A percentile compares a stretch with the other conserved stretches of the same genome.
Conservation (phyloP, 2,113 vertebrate species). For the Lampris megalopsis region DNA sequence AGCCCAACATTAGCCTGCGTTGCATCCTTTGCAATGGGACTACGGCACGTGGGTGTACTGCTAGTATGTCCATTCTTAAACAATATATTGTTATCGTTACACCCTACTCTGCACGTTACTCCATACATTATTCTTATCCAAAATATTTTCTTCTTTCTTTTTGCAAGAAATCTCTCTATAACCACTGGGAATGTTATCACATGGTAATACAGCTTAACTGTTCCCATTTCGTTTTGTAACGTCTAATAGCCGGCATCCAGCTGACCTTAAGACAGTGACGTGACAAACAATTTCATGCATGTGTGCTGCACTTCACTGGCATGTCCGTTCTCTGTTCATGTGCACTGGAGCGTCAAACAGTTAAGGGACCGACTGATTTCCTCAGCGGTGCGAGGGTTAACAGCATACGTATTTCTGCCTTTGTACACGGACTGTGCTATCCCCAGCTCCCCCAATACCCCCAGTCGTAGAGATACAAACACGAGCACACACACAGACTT, state of each 20-base stretch:
- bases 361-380: conserved; percentile 56
- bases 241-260: conserved; percentile 11
- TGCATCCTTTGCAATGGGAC: no score
- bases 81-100: no score
- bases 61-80: no score
- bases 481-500: background rate
- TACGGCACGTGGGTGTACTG: no score
- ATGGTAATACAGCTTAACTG: conserved; percentile 18
- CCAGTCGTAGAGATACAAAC: conserved; percentile 55
- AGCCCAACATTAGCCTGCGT: no score
- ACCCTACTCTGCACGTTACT: background rate
- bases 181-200: background rate
- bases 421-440: conserved; percentile 52
- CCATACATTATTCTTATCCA: background rate
- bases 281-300: conserved; percentile 71
- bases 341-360: conserved; percentile 50
- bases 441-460: conserved; percentile 59
- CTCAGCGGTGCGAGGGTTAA: conserved; percentile 26
- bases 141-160: background rate
- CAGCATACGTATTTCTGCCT: conserved; percentile 28
- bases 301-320: conserved; percentile 33
- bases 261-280: conserved; percentile 57
- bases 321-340: conserved; percentile 46
- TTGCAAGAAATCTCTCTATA: background rate
- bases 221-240: conserved; percentile 15